A percentile compares a stretch with the other conserved stretches of the same genome.
Evolutionary conservation across 2,797 vertebrate species (phyloP).

Genomic region (Scarus forsteni): DNA sequence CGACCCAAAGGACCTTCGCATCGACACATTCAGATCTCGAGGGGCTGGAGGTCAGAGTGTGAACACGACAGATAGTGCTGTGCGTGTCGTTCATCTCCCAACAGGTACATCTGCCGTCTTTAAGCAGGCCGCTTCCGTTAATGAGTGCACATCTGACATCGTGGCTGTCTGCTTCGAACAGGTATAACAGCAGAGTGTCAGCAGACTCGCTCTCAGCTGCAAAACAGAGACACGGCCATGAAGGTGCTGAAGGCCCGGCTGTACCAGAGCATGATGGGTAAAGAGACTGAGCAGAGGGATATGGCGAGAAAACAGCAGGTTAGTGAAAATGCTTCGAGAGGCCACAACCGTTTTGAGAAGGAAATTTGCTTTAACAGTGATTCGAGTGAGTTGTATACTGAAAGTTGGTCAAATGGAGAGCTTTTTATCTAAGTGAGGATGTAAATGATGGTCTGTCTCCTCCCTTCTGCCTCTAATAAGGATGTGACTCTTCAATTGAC

Average conservation of each 20-base stretch:
- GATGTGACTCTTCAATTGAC: too few species aligned
- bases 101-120: slow-evolving; percentile 80
- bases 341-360: too few species aligned
- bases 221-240: slow-evolving; percentile 92
- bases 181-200: slow-evolving; percentile 92
- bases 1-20: slow-evolving; percentile 89
- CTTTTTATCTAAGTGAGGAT: too few species aligned
- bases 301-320: slow-evolving; percentile 91
- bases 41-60: slow-evolving; percentile 96
- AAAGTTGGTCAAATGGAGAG: too few species aligned
- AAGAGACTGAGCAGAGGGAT: slow-evolving; percentile 81
- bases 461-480: too few species aligned
- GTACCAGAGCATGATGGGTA: slow-evolving; percentile 87
- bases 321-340: neutral
- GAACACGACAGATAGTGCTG: slow-evolving; percentile 96
- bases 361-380: too few species aligned
- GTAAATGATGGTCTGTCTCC: too few species aligned
- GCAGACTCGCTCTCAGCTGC: slow-evolving; percentile 92
- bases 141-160: neutral
- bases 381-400: too few species aligned
- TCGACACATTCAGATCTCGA: slow-evolving; percentile 93
- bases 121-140: neutral
- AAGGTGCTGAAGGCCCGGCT: slow-evolving; percentile 87
- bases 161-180: slow-evolving; percentile 55
- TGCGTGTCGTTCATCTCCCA: slow-evolving; percentile 92